These are phyloP conservation scores for Drosophila malerkotliana DNA, from an alignment of 1,140 invertebrate genomes.

Conservation along the genomic window DNA sequence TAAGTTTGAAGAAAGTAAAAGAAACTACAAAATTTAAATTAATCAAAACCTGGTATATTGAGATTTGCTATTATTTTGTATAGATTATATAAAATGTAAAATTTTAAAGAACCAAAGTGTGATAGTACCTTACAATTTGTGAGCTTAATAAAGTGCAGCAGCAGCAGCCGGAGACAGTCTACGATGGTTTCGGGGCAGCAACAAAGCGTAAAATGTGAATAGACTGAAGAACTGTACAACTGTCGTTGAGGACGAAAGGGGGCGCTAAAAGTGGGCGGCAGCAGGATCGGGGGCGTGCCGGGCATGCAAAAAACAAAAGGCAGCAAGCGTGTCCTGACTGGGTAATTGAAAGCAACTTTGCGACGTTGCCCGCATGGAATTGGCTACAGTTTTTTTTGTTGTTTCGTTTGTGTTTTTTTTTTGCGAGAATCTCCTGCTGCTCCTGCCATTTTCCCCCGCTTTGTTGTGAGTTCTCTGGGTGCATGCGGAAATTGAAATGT, in stretches of 20 bases:
- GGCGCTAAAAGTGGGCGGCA: constrained; percentile 12
- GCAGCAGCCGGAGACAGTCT: constrained; percentile 24
- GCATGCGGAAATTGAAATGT: constrained; percentile 74
- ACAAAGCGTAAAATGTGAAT: constrained; percentile 75
- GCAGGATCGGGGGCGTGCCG: constrained; percentile 48
- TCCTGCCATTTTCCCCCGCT: constrained; percentile 28
- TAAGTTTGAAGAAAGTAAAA: no score
- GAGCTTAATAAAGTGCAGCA: constrained; percentile 65
- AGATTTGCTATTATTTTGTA: no score
- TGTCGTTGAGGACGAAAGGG: constrained; percentile 21
- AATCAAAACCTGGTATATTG: no score
- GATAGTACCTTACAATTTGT: constrained; percentile 14
- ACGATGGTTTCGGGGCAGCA: constrained; percentile 59
- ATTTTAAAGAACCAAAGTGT: background rate
- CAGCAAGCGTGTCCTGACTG: constrained; percentile 73
- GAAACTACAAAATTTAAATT: no score
- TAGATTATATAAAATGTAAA: background rate
- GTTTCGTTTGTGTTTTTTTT: constrained; percentile 17
- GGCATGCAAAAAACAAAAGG: constrained; percentile 71
- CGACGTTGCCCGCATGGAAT: constrained; percentile 71
- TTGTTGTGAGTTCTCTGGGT: constrained; percentile 53
- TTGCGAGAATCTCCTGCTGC: constrained; percentile 28
- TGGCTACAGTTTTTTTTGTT: constrained; percentile 47
- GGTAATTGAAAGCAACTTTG: constrained; percentile 76
- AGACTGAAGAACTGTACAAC: constrained; percentile 56